phyloP scores from a whole-genome alignment of 2,797 vertebrate species.

The Chlorospingus semifuscus region DNA sequence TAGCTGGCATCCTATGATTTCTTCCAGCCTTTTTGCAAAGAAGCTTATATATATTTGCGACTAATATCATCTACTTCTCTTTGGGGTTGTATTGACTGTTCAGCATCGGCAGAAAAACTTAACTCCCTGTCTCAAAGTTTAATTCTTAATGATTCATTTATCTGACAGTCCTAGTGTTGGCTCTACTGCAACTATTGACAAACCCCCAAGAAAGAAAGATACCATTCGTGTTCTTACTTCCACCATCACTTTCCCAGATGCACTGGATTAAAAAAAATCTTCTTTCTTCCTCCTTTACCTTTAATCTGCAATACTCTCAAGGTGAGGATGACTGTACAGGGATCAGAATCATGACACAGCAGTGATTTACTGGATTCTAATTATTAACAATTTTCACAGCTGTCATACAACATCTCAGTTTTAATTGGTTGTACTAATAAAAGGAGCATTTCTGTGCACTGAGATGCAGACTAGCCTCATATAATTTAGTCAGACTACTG shows the following conservation, averaged over 20 bases:
- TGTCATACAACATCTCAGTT: neutral
- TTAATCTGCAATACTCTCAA: neutral
- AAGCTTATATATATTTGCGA: no score
- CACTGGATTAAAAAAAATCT: neutral
- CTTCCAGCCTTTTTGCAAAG: no score
- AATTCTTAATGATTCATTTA: neutral
- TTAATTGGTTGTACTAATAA: constrained; percentile 22
- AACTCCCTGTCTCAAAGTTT: neutral
- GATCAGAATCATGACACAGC: neutral
- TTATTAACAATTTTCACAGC: constrained; percentile 15
- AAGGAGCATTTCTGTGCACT: neutral
- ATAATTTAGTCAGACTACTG: neutral
- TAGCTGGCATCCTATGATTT: no score
- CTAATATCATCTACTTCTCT: neutral
- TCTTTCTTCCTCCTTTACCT: neutral
- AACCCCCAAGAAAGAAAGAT: neutral
- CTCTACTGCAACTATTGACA: neutral
- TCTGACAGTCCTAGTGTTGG: neutral
- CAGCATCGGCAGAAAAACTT: neutral
- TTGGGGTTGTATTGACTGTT: neutral
- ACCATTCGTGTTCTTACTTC: neutral
- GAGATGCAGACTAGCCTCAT: neutral
- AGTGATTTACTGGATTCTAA: neutral
- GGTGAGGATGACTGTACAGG: neutral
- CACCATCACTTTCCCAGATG: neutral